Evolutionary conservation across 37 sponge, comb jelly and placozoan species (phyloP), one percentile per base, ranked within the genome.

Genomic region (Geodia barretti): DNA sequence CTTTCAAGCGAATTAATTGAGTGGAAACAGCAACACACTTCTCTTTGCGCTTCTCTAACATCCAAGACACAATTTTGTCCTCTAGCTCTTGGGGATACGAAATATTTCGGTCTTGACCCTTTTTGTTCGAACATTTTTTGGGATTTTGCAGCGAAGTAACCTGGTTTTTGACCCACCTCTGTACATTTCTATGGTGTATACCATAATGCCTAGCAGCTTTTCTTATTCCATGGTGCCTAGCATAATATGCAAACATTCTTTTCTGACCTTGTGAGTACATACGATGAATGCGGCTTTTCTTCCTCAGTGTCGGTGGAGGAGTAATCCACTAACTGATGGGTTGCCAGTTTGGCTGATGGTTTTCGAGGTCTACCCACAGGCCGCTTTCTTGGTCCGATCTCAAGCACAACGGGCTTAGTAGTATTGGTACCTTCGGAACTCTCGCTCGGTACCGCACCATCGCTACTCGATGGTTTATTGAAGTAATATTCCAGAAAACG

Each of bases 1-100:
- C 72, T 32, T 80, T 68, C 19, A 33, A 1, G 38, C 58, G 61
- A 47, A 80, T 80, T 25, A 25, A n/a, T 70, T 68, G 40, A 3
- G 71, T 69, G 7, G 25, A 47, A 9, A 81, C 73, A 71, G 72
- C 73, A 24, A 81, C 25, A 39, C 23, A 32, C 1, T 72, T 41
- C 60, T 41, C 36, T n/a, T 82, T 75, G 8, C 83, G 20, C 30
- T 41, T 64, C 36, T 82, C 83, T 32, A 73, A 34, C 3, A 82
- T 62, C 74, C 75, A 82, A 5, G 63, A 30, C 3, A 54, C 31
- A 1, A 82, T 8, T 35, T 73, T 20, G 63, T 72, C 36, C 20
- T 80, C 80, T 4, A 80, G 7, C 35, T 80, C 60, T 26, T 47
- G 23, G 3, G 42, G 58, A 26, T 81, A 70, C 0, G 72, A 33